These are phyloP conservation scores for Morpho achilles DNA, from an alignment of 2,888 invertebrate genomes.

Conservation along the genomic window DNA sequence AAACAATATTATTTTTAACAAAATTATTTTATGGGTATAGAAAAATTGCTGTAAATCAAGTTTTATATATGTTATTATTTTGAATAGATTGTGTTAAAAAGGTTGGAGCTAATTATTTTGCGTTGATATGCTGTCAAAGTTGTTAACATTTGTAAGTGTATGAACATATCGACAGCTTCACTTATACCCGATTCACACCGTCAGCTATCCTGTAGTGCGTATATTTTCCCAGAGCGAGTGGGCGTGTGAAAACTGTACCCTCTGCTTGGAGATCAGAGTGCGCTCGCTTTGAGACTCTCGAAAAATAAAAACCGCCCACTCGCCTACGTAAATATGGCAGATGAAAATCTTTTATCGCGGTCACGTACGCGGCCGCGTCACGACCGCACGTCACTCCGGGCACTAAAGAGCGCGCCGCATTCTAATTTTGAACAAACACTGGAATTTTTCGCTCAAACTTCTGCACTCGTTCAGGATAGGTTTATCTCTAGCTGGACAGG, in stretches of 20 bases:
- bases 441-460: constrained; percentile 62
- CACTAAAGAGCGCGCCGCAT: constrained; percentile 73
- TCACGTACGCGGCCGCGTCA: constrained; percentile 76
- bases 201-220: constrained; percentile 9
- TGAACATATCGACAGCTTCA: constrained; percentile 47
- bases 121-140: too few relatives aligned
- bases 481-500: constrained; percentile 46
- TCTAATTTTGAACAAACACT: constrained; percentile 72
- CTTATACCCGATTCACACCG: constrained; percentile 6
- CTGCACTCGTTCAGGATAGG: constrained; percentile 47
- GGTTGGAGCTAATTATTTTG: too few relatives aligned
- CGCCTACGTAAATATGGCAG: constrained; percentile 76
- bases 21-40: too few relatives aligned
- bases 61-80: too few relatives aligned
- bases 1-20: too few relatives aligned
- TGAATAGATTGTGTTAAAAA: too few relatives aligned
- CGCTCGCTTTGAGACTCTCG: constrained; percentile 61
- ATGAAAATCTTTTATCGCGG: constrained; percentile 79
- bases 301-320: constrained; percentile 78
- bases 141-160: constrained; percentile 7
- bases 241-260: constrained; percentile 70
- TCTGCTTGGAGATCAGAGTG: constrained; percentile 45
- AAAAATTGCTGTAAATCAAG: too few relatives aligned
- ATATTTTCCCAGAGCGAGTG: constrained; percentile 54
- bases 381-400: constrained; percentile 73